phyloP scores from a whole-genome alignment of 2,888 invertebrate genomes.

The Polyploca ridens region DNA sequence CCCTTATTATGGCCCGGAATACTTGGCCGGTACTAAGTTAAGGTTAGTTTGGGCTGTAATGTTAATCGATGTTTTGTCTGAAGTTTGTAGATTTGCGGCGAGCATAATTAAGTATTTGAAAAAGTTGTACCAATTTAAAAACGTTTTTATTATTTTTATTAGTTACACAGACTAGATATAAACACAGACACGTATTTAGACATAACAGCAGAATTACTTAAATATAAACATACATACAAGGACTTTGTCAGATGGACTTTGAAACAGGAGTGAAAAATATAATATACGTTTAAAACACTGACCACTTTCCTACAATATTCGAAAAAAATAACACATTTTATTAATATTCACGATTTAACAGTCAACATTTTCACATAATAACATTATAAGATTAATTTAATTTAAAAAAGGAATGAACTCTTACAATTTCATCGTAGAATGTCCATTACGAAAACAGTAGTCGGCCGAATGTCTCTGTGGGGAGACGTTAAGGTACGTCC shows the following conservation, averaged over 20 bases:
- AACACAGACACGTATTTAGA: no score
- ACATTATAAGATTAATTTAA: neutral
- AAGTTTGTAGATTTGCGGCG: neutral
- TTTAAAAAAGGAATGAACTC: neutral
- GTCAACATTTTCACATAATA: neutral
- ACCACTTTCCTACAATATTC: no score
- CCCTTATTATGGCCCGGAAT: conserved; percentile 50
- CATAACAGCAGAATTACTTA: no score
- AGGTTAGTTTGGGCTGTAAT: neutral
- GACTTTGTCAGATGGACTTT: no score
- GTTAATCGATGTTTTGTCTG: neutral
- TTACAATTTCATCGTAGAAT: conserved; percentile 39
- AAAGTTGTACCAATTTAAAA: no score
- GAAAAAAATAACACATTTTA: neutral
- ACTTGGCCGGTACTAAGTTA: conserved; percentile 2
- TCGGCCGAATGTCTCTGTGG: conserved; percentile 57
- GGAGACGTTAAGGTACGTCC: conserved; percentile 56
- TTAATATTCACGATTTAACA: neutral
- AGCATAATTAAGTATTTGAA: no score
- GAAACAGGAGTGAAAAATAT: no score
- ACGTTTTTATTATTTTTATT: no score
- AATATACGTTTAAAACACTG: no score
- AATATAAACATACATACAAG: no score
- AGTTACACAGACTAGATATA: no score
- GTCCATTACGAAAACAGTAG: conserved; percentile 50